Percentiles rank a stretch among this genome's conserved stretches.
These are phyloP conservation scores for Amphipyra tragopoginis DNA, from an alignment of 2,888 invertebrate genomes.

Conservation along the genomic window DNA sequence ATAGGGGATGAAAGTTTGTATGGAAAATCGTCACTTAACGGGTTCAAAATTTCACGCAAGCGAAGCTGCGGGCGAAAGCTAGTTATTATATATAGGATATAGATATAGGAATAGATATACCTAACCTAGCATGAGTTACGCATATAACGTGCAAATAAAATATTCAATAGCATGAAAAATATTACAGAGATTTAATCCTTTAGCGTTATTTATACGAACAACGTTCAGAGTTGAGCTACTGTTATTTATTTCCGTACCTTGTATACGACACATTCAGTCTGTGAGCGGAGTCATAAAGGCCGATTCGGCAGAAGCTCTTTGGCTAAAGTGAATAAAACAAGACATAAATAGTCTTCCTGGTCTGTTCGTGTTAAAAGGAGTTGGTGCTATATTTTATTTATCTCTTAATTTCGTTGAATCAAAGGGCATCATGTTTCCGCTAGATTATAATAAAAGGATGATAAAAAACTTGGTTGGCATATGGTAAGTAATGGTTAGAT, in stretches of 20 bases:
- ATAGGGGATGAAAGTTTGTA: too few relatives aligned
- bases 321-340: constrained; percentile 60
- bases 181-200: too few relatives aligned
- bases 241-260: constrained; percentile 16
- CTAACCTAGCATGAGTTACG: background rate
- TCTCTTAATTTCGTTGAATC: constrained; percentile 42
- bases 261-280: constrained; percentile 31
- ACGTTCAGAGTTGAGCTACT: constrained; percentile 24
- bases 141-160: too few relatives aligned
- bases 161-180: background rate
- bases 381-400: constrained; percentile 46
- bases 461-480: constrained; percentile 1
- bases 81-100: too few relatives aligned
- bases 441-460: constrained; percentile 16
- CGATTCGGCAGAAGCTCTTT: constrained; percentile 65
- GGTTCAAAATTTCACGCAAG: too few relatives aligned
- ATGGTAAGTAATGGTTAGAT: too few relatives aligned
- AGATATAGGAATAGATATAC: too few relatives aligned
- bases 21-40: too few relatives aligned
- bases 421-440: constrained; percentile 37
- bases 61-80: too few relatives aligned
- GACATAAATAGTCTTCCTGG: constrained; percentile 65
- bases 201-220: too few relatives aligned
- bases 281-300: constrained; percentile 58
- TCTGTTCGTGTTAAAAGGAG: constrained; percentile 56